A percentile compares a stretch with the other conserved stretches of the same genome.
Evolutionary conservation across 2,113 vertebrate species (phyloP).

Genomic region (Oophaga pumilio): DNA sequence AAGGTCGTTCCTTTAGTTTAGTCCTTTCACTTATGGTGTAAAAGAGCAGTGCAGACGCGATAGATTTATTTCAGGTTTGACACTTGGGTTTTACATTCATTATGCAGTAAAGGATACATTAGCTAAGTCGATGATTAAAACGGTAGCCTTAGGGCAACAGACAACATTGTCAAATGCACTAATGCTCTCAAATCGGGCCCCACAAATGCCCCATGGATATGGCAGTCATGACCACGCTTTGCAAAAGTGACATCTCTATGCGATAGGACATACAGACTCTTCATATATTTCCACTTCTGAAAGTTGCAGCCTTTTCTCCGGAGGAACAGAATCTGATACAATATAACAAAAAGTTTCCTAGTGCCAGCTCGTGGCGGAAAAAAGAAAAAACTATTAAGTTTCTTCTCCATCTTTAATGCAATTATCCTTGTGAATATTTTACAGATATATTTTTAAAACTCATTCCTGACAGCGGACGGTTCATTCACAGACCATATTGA

Average conservation of each 20-base stretch:
- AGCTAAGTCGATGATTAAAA: slow-evolving; percentile 68
- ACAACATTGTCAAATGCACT: slow-evolving; percentile 72
- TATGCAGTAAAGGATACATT: slow-evolving; percentile 69
- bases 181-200: slow-evolving; percentile 64
- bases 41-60: not conserved
- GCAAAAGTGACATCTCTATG: slow-evolving; percentile 31
- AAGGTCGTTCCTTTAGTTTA: not conserved
- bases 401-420: slow-evolving; percentile 32
- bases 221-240: slow-evolving; percentile 62
- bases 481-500: not conserved
- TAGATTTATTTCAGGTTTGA: slow-evolving; percentile 5
- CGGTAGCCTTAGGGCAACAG: slow-evolving; percentile 71
- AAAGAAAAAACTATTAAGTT: slow-evolving; percentile 11
- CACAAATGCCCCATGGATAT: slow-evolving; percentile 64
- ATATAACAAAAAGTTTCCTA: slow-evolving; percentile 25
- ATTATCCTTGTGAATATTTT: slow-evolving; percentile 54
- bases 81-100: slow-evolving; percentile 60
- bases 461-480: not conserved
- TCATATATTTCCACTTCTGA: slow-evolving; percentile 16
- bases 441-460: slow-evolving; percentile 43
- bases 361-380: slow-evolving; percentile 7
- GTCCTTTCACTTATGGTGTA: not conserved
- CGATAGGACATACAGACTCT: slow-evolving; percentile 7
- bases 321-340: not conserved
- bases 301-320: not conserved